phyloP scores from a whole-genome alignment of 2,113 vertebrate genomes.

The Callipepla californica region DNA sequence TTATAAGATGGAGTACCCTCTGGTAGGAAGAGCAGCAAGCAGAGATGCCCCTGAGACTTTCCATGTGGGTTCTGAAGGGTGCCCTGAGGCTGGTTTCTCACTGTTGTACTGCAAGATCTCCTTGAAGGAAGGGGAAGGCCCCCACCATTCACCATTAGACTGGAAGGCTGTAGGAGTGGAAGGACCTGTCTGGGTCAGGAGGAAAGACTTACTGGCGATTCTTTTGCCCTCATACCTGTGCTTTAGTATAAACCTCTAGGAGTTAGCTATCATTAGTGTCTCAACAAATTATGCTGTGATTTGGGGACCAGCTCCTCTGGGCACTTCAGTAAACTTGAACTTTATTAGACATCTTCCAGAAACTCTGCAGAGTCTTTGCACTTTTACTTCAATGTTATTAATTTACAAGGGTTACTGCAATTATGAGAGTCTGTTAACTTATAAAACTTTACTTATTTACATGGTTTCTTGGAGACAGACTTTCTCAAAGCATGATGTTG shows the following conservation, averaged over 20 bases:
- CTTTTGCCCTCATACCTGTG: background rate
- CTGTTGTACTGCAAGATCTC: background rate
- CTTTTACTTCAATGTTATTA: constrained; percentile 66
- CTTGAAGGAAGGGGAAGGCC: background rate
- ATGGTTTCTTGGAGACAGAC: constrained; percentile 40
- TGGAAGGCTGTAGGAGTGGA: background rate
- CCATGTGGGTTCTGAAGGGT: background rate
- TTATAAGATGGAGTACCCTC: background rate
- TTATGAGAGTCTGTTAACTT: constrained; percentile 37
- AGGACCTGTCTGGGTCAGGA: background rate
- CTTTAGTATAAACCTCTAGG: background rate
- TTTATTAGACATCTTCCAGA: constrained; percentile 19
- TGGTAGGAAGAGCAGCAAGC: background rate
- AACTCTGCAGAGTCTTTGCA: constrained; percentile 43
- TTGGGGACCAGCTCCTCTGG: background rate
- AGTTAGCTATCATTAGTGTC: constrained; percentile 42
- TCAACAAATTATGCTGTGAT: constrained; percentile 24
- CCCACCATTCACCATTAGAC: background rate
- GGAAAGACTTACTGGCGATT: background rate
- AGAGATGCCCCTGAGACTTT: background rate
- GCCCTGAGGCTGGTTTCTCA: background rate
- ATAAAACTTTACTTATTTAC: constrained; percentile 73
- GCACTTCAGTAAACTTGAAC: background rate
- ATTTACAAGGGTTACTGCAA: constrained; percentile 59
- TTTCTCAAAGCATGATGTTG: constrained; percentile 45